A percentile compares a stretch with the other conserved stretches of the same genome.
Conservation (phyloP, 1,140 invertebrate genomes). For the Ceratina japonica region DNA sequence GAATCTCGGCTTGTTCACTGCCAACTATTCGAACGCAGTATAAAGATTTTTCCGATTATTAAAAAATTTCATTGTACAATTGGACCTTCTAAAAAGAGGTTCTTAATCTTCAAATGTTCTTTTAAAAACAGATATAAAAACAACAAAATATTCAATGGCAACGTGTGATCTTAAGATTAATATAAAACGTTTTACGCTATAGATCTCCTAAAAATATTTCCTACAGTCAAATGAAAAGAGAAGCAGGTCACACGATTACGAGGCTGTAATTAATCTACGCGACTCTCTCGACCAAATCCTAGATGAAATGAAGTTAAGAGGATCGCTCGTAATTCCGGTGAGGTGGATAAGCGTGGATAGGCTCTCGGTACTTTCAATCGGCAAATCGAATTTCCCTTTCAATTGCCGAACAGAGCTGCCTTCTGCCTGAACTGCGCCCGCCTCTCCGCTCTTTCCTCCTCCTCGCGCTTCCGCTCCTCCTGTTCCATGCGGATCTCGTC, state of each 20-base stretch:
- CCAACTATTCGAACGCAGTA: neutral
- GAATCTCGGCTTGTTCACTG: neutral
- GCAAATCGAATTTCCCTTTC: conserved; percentile 30
- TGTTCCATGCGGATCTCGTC: conserved; percentile 93
- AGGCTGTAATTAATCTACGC: neutral
- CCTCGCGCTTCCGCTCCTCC: conserved; percentile 88
- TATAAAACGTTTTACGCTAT: neutral
- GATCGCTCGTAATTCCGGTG: conserved; percentile 30
- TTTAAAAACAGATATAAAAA: neutral
- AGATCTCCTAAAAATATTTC: neutral
- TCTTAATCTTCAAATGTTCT: neutral
- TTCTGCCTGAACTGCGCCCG: conserved; percentile 90
- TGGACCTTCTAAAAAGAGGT: neutral
- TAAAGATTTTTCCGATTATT: neutral
- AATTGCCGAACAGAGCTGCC: conserved; percentile 86
- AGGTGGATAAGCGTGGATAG: conserved; percentile 3
- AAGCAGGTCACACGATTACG: neutral
- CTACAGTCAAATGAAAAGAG: neutral
- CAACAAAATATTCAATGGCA: neutral
- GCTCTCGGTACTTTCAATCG: conserved; percentile 27
- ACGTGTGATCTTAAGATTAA: neutral
- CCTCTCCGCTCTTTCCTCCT: conserved; percentile 88
- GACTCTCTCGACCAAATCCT: neutral
- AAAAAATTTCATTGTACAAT: neutral
- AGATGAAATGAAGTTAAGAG: conserved; percentile 27